Evolutionary conservation across 2,888 invertebrate genomes (phyloP).

Genomic region (Cenopis cana): DNA sequence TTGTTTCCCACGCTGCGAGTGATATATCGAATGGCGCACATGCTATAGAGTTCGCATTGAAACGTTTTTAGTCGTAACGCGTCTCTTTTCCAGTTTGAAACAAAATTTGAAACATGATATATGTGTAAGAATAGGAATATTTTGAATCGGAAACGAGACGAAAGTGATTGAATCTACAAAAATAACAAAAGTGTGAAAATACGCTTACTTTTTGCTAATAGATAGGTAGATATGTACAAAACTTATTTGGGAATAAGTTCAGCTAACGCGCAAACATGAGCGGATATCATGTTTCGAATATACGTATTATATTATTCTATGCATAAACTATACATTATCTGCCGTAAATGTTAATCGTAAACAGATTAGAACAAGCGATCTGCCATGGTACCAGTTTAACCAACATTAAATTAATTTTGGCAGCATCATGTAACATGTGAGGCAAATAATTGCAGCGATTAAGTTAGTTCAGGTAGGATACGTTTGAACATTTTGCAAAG

Average conservation of each 20-base stretch:
- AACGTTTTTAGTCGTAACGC: conserved; percentile 8
- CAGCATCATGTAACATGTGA: conserved; percentile 33
- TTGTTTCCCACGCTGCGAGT: conserved; percentile 47
- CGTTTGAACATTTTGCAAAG: conserved; percentile 16
- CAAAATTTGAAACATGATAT: background rate
- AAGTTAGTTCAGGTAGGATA: conserved; percentile 30
- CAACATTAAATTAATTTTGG: conserved; percentile 38
- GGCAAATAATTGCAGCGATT: conserved; percentile 41
- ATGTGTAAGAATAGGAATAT: background rate
- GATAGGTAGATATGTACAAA: background rate
- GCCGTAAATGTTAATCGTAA: conserved; percentile 25
- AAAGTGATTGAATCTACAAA: background rate
- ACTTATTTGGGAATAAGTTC: background rate
- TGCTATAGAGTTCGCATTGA: conserved; percentile 9
- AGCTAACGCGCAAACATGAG: background rate
- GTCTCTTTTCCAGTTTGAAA: background rate
- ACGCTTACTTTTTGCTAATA: background rate
- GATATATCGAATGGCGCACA: conserved; percentile 41
- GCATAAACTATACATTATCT: conserved; percentile 19
- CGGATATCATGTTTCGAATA: background rate
- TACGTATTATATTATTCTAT: conserved; percentile 18
- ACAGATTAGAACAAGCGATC: conserved; percentile 31
- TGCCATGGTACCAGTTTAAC: conserved; percentile 37
- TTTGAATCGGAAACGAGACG: background rate
- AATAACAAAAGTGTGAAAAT: background rate